Evolutionary conservation across 37 sponge, comb jelly and placozoan species (phyloP).

Genomic region (Diacarnus erythraeanus): DNA sequence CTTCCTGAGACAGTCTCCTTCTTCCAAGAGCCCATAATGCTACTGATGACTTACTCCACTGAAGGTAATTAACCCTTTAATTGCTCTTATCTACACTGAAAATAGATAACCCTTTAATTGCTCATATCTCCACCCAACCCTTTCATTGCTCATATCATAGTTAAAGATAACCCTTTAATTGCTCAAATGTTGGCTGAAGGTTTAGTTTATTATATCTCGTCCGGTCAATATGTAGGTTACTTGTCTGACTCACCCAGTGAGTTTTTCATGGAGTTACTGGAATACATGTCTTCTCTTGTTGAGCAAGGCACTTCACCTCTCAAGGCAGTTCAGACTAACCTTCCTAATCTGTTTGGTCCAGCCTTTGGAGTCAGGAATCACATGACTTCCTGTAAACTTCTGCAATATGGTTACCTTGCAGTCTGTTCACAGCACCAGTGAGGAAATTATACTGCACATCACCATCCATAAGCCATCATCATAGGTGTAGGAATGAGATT

Average conservation of each 20-base stretch:
- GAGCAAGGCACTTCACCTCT: conserved; percentile 51
- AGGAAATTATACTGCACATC: neutral
- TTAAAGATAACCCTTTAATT: neutral
- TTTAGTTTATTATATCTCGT: neutral
- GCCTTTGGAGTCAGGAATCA: conserved; percentile 61
- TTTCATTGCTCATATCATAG: neutral
- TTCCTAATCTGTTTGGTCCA: conserved; percentile 84
- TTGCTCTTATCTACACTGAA: neutral
- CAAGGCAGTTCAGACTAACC: conserved; percentile 27
- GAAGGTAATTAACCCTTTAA: conserved; percentile 64
- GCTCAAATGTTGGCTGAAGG: no score
- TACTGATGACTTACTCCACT: conserved; percentile 52
- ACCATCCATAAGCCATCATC: neutral
- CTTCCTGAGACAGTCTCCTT: conserved; percentile 24
- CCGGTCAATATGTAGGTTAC: conserved; percentile 71
- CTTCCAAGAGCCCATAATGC: conserved; percentile 6
- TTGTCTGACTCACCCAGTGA: conserved; percentile 49
- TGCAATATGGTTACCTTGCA: conserved; percentile 69
- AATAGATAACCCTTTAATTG: neutral
- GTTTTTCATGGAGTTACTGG: conserved; percentile 50
- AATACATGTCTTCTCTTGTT: conserved; percentile 40
- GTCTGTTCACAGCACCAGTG: conserved; percentile 54
- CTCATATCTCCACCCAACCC: no score
- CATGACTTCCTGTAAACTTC: conserved; percentile 45
- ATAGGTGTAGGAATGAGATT: no score